A percentile compares a stretch with the other conserved stretches of the same genome.
These are phyloP conservation scores for Liasis olivaceus DNA, from an alignment of 2,797 vertebrate species.

Conservation along the genomic window DNA sequence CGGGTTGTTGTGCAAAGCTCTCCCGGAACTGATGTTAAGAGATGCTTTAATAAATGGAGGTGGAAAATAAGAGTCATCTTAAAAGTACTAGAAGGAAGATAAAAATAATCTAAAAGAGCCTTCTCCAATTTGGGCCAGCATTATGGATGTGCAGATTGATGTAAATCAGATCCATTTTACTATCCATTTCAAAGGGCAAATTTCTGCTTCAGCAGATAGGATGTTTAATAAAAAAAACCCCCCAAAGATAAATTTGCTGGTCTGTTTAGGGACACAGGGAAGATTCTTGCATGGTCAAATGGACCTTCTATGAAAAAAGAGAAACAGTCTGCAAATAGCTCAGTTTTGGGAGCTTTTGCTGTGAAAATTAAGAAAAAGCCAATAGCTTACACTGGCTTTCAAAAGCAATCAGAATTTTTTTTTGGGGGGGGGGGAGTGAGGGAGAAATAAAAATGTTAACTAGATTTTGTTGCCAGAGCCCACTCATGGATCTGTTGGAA, in stretches of 20 bases:
- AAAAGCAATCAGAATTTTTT: not conserved
- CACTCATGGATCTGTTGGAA: not conserved
- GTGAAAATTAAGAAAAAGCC: not conserved
- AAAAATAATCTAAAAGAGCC: not conserved
- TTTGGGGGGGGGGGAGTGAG: not conserved
- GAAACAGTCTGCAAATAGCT: not conserved
- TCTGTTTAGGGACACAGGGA: not conserved
- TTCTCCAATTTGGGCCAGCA: not conserved
- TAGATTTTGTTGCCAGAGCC: not conserved
- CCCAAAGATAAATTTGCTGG: not conserved
- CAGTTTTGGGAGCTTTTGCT: not conserved
- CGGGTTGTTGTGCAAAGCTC: slow-evolving; percentile 20
- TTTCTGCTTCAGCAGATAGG: not conserved
- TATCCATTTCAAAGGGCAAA: not conserved
- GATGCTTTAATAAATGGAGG: not conserved
- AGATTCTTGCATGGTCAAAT: not conserved
- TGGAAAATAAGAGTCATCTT: not conserved
- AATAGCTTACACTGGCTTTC: not conserved
- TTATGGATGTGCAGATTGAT: not conserved
- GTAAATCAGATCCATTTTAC: not conserved
- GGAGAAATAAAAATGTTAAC: not conserved
- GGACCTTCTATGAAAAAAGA: not conserved
- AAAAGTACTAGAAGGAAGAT: not conserved
- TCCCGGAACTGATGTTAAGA: not conserved
- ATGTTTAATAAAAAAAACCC: not conserved